Evolutionary conservation across 2,888 invertebrate genomes (phyloP), one percentile per base, ranked within the genome.

Genomic region (Tetranychus piercei): DNA sequence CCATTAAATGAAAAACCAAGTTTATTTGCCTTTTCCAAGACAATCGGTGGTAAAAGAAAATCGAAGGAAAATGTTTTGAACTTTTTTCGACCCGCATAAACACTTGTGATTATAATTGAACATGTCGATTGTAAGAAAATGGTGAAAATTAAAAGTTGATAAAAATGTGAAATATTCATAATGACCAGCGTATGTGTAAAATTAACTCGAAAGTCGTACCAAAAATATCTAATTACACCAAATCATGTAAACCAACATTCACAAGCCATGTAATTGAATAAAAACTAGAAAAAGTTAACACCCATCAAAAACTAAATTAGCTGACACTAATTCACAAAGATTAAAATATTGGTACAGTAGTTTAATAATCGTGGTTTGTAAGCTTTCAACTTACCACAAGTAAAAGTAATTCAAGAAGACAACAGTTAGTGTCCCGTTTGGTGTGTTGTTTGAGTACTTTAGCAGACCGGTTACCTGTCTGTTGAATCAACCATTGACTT

Each of bases 71-170:
- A 73, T 3, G 74, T 77, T 45, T 76, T 75, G 72, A 77, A 77
- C 65, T 77, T 77, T 43, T 77, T 77, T n/a, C 73, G 66, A 2
- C 77, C 77, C 6, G 76, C 77, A 22, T 72, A 74, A 20, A 77
- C 76, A 71, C 74, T 77, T 18, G 77, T 74, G 20, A 77, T 76
- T 7, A 77, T 76, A 15, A 77, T 74, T 6, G 76, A 76, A 44
- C 20, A 71, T 15, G 44, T 20, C 18, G 71, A 23, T 45, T 71
- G 23, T n/a, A 71, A 15, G 44, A 43, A 15, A 11, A 71, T 18
- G 18, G 44, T n/a, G 18, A 71, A 20, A n/a, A 71, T 18, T 34
- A 71, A 23, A 11, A 71, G 44, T 71, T 43, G 11, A 23, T 20
- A 69, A 8, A 69, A 20, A 23, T 20, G 18, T 18, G 22, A 20